phyloP scores from a whole-genome alignment of 1,140 invertebrate species.

The Andricus grossulariae region DNA sequence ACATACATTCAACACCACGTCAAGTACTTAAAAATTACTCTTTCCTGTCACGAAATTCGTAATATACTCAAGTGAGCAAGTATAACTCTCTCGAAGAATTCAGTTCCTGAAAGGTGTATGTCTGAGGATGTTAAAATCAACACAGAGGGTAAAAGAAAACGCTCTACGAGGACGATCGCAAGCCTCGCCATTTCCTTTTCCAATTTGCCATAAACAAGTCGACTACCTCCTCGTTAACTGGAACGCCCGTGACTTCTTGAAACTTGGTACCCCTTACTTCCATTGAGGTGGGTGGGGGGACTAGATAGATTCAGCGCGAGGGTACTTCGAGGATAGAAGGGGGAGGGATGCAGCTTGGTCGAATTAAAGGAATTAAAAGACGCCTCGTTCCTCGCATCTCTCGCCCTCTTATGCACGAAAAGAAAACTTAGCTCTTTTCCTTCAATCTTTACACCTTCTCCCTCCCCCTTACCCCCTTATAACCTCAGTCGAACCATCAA shows the following conservation, averaged over 20 bases:
- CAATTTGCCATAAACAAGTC: constrained; percentile 76
- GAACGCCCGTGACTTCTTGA: constrained; percentile 63
- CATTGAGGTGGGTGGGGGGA: constrained; percentile 30
- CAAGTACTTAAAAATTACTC: no score
- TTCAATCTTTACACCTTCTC: constrained; percentile 37
- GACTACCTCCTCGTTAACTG: constrained; percentile 70
- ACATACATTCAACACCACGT: no score
- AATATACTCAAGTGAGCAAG: background rate
- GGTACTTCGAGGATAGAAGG: constrained; percentile 48
- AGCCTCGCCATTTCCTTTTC: constrained; percentile 74
- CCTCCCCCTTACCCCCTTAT: background rate
- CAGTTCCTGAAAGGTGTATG: background rate
- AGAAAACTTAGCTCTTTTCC: constrained; percentile 59
- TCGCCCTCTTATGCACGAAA: constrained; percentile 43
- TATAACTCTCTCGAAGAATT: background rate
- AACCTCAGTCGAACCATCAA: constrained; percentile 40
- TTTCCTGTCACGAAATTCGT: background rate
- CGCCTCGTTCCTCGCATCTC: constrained; percentile 70
- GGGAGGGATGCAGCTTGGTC: constrained; percentile 62
- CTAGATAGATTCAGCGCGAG: constrained; percentile 22
- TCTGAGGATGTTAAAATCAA: background rate
- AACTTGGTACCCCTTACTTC: constrained; percentile 41
- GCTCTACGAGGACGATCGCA: constrained; percentile 43
- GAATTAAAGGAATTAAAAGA: constrained; percentile 73
- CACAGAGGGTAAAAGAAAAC: constrained; percentile 16